Conservation (phyloP, 2,888 invertebrate genomes). For the Synergus japonicus region DNA sequence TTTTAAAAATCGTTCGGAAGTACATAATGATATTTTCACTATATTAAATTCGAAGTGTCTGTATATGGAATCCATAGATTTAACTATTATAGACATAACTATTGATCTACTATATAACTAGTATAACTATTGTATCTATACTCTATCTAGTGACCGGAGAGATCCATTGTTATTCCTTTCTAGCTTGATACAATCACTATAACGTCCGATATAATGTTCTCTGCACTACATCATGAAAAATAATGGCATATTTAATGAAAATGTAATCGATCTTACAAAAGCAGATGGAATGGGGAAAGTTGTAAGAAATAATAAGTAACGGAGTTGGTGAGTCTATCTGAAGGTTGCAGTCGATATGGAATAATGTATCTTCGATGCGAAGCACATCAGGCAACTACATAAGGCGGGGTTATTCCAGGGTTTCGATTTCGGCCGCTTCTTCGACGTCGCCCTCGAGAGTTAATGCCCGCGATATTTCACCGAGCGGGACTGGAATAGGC, state of each 20-base stretch:
- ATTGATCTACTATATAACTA: no score
- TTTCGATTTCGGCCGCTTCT: constrained; percentile 50
- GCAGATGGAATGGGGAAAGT: constrained; percentile 7
- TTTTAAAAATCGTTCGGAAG: neutral
- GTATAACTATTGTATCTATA: no score
- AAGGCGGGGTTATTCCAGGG: constrained; percentile 41
- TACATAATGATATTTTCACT: no score
- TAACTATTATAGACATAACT: no score
- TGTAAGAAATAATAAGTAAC: neutral
- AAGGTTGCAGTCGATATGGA: constrained; percentile 33
- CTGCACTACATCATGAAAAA: neutral
- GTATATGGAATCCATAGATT: no score
- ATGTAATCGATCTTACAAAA: neutral
- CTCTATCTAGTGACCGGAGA: no score
- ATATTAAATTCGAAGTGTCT: no score
- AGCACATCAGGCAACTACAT: constrained; percentile 52
- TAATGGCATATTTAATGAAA: neutral
- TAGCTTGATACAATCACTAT: neutral
- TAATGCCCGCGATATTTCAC: constrained; percentile 67
- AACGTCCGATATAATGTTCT: neutral
- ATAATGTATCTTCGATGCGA: constrained; percentile 50
- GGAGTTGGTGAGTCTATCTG: neutral
- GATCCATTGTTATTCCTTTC: no score
- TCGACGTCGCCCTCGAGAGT: constrained; percentile 53
- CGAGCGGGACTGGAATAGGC: constrained; percentile 66